Conservation (phyloP, 2,113 vertebrate species). For the Damaliscus lunatus region DNA sequence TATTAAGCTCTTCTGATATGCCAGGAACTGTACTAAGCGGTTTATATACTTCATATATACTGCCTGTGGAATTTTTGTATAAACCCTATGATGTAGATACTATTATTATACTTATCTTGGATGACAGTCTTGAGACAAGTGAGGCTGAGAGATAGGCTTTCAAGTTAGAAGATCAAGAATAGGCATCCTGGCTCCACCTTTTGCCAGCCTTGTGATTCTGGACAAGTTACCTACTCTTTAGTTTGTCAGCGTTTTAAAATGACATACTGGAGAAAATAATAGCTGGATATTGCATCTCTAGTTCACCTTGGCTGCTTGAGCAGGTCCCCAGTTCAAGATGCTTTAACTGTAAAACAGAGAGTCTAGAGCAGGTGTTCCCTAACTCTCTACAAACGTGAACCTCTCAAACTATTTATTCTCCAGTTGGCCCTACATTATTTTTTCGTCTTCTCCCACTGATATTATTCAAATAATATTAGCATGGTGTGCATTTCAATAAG, state of each 20-base stretch:
- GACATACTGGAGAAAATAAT: background rate
- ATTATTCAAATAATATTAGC: constrained; percentile 9
- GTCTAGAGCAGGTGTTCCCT: background rate
- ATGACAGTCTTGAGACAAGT: background rate
- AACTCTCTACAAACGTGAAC: background rate
- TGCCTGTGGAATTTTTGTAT: background rate
- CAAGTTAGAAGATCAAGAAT: background rate
- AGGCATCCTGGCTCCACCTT: background rate
- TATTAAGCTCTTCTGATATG: background rate
- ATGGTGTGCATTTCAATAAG: background rate
- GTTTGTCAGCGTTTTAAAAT: background rate
- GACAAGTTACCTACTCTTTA: background rate
- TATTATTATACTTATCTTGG: background rate
- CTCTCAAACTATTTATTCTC: background rate
- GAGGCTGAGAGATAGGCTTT: background rate
- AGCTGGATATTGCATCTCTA: background rate
- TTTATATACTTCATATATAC: background rate
- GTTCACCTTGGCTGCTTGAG: background rate
- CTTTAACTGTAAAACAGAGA: background rate
- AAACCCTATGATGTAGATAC: background rate
- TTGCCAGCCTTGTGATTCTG: background rate
- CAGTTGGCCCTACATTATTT: background rate
- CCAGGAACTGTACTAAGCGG: background rate
- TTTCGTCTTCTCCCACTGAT: background rate
- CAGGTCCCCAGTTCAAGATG: background rate